phyloP scores from a whole-genome alignment of 2,797 vertebrate genomes.

The Chanos chanos region DNA sequence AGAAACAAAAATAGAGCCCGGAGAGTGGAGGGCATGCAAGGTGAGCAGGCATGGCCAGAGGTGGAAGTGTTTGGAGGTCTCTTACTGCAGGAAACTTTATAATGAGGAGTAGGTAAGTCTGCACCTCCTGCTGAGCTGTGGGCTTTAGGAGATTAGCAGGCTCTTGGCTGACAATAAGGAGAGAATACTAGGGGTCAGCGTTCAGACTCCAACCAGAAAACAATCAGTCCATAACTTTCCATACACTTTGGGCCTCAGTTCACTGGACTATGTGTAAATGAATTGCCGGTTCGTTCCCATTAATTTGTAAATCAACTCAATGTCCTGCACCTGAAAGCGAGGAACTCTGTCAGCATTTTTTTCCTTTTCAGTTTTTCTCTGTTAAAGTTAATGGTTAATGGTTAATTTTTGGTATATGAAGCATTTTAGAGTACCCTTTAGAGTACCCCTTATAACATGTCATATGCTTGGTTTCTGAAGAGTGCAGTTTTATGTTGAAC shows the following conservation, averaged over 20 bases:
- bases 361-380: background rate
- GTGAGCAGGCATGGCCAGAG: background rate
- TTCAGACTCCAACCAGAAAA: conserved; percentile 21
- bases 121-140: conserved; percentile 14
- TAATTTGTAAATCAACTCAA: background rate
- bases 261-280: conserved; percentile 2
- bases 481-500: too few relatives aligned
- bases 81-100: conserved; percentile 17
- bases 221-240: background rate
- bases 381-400: background rate
- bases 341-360: background rate
- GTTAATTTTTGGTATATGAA: background rate
- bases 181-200: conserved; percentile 22
- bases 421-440: too few relatives aligned
- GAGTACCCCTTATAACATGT: too few relatives aligned
- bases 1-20: too few relatives aligned
- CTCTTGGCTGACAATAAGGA: conserved; percentile 23
- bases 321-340: too few relatives aligned
- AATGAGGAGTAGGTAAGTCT: conserved; percentile 27
- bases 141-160: conserved; percentile 31
- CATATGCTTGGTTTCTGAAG: too few relatives aligned
- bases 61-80: conserved; percentile 35
- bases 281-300: conserved; percentile 13
- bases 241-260: conserved; percentile 6
- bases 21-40: too few relatives aligned